These are phyloP conservation scores for Hypsopygia costalis DNA, from an alignment of 2,888 invertebrate species.

Conservation along the genomic window DNA sequence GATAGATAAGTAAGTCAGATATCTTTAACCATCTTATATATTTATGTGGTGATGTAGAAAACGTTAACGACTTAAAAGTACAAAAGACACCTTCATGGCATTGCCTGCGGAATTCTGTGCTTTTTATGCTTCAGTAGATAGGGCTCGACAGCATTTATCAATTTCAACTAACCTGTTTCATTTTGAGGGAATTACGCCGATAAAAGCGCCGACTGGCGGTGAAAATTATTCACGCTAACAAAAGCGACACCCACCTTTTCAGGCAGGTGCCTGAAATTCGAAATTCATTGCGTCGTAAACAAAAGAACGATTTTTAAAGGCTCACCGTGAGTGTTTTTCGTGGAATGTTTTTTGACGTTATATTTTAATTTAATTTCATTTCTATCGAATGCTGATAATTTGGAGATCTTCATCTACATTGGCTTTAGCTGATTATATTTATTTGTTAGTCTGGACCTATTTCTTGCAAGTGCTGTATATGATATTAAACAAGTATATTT, in stretches of 20 bases:
- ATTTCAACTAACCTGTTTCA: constrained; percentile 52
- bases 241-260: constrained; percentile 52
- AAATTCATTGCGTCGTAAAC: constrained; percentile 69
- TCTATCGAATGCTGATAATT: constrained; percentile 28
- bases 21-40: too few relatives aligned
- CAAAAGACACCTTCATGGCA: too few relatives aligned
- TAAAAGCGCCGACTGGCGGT: constrained; percentile 38
- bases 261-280: constrained; percentile 61
- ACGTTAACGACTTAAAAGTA: too few relatives aligned
- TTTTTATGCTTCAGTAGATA: neutral
- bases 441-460: too few relatives aligned
- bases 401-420: too few relatives aligned
- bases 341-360: constrained; percentile 24
- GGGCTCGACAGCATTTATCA: constrained; percentile 45
- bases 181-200: constrained; percentile 51
- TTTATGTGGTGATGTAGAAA: too few relatives aligned
- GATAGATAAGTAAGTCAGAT: too few relatives aligned
- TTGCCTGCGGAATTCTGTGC: neutral
- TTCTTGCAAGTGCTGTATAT: too few relatives aligned
- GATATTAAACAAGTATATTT: too few relatives aligned
- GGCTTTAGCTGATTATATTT: too few relatives aligned
- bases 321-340: constrained; percentile 32
- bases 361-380: constrained; percentile 37
- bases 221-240: constrained; percentile 61
- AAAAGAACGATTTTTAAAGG: constrained; percentile 60